Base-by-base conservation (phyloP, 2,113 vertebrate species). In the Gavialis gangeticus region DNA sequence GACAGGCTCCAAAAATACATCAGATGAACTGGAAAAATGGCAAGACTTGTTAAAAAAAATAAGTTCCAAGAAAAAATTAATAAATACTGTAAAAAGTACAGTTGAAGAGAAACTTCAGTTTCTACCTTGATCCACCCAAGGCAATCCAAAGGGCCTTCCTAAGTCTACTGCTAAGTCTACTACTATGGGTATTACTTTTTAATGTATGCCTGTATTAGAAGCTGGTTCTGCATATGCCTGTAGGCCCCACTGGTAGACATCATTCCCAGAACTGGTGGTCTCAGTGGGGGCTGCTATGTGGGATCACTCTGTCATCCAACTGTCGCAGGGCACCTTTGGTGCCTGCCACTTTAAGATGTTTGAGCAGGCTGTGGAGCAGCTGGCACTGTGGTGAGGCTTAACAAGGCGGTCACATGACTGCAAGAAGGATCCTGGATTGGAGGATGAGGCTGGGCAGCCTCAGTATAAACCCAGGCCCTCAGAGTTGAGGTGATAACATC, bases 201-300 rank as follows among this genome's bases (percentile, higher is more conserved):
- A 15, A 55, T 88, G 37, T 10, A 62, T 59, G 24, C 57, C 86
- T 82, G 77, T 75, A 54, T 79, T 73, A 79, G 71, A 64, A 80
- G 60, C 19, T 0, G 46, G 22, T 73, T 73, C 69, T 37, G 1
- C 0, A 0, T 59, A 86, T 95, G n/a, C 10, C 5, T 81, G 78
- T 58, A 73, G 27, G 19, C 55, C 55, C 3, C 19, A 54, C n/a
- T 27, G 77, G 16, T 0, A 7, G 46, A 85, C 15, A 67, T 34
- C n/a, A 75, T 6, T 19, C 11, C 11, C 34, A 22, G 12, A 21
- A 37, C 24, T 46, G 69, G 34, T 37, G 46, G 46, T 46, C 63
- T 75, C 63, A 6, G 11, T 63, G 28, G 28, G 24, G 3, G 13
- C 37, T 90, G 73, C 58, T 62, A 12, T 3, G 12, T 59, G 73